These are phyloP conservation scores for Urophycis tenuis DNA, from an alignment of 2,797 vertebrate genomes.

Conservation along the genomic window DNA sequence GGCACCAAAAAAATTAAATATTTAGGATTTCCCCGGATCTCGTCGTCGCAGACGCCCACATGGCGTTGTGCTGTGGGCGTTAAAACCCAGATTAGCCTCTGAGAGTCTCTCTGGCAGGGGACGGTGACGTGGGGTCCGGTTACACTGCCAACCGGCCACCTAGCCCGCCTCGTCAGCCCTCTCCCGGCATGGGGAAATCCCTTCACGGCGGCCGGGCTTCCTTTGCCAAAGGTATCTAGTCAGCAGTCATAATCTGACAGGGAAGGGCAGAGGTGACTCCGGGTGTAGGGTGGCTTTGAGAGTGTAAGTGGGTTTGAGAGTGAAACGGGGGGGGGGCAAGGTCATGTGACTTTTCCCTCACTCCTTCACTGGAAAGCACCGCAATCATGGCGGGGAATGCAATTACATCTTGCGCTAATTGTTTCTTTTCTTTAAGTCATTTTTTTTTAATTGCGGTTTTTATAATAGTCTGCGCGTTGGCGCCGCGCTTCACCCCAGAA, in stretches of 20 bases:
- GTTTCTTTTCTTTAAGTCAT: not conserved
- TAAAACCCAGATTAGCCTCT: conserved; percentile 18
- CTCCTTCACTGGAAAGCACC: not conserved
- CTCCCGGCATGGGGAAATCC: conserved; percentile 61
- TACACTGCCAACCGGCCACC: conserved; percentile 29
- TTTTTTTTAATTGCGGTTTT: not conserved
- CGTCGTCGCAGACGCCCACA: conserved; percentile 1
- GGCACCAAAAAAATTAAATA: not conserved
- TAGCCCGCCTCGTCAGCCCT: conserved; percentile 37
- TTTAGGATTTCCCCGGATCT: conserved; percentile 26
- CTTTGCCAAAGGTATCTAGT: conserved; percentile 55
- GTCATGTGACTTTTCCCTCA: not conserved
- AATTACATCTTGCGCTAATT: not conserved
- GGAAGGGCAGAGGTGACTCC: conserved; percentile 61
- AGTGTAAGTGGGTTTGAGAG: not conserved
- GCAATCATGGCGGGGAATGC: not conserved
- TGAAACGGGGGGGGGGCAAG: not conserved
- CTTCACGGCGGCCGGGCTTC: conserved; percentile 54
- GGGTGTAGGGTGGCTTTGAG: conserved; percentile 49
- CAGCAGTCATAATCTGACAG: conserved; percentile 56
- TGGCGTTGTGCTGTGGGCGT: conserved; percentile 9
- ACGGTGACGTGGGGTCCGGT: conserved; percentile 33
- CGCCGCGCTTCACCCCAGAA: not conserved
- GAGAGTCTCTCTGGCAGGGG: conserved; percentile 27
- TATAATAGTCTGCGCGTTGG: not conserved